Conservation (phyloP, 2,797 vertebrate genomes). For the Psittacula derbiana region DNA sequence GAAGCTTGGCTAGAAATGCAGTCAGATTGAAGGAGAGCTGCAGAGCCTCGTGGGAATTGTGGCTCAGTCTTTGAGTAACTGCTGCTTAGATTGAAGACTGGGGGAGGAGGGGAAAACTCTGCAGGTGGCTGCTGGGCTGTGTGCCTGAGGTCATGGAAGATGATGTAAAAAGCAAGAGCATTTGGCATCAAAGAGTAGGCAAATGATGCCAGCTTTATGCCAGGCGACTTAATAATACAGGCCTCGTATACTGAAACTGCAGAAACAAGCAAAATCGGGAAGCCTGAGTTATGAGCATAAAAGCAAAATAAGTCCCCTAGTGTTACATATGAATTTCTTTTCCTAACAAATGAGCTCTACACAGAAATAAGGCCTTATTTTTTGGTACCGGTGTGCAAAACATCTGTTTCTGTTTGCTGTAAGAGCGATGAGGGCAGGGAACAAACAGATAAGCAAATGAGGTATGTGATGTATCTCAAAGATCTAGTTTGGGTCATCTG, state of each 20-base stretch:
- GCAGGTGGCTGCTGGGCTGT: slow-evolving; percentile 39
- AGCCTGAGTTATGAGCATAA: background rate
- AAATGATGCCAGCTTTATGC: background rate
- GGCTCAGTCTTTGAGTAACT: background rate
- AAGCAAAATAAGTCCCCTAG: background rate
- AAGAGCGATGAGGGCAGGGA: background rate
- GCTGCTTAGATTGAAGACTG: background rate
- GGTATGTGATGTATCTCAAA: background rate
- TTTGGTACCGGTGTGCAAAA: background rate
- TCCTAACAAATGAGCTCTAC: background rate
- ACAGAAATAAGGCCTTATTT: rapidly evolving
- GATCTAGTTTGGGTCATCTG: background rate
- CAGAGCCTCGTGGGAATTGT: background rate
- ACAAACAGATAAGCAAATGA: background rate
- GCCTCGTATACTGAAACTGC: background rate
- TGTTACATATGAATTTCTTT: background rate
- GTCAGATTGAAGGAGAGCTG: background rate
- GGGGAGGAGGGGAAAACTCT: background rate
- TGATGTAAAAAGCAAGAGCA: background rate
- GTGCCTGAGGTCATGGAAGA: background rate
- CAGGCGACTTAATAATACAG: background rate
- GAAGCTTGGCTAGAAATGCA: background rate
- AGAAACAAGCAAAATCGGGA: background rate
- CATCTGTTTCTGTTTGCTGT: background rate
- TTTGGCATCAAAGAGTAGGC: slow-evolving; percentile 14